phyloP scores from a whole-genome alignment of 2,113 vertebrate species.

The Siniperca knerii region DNA sequence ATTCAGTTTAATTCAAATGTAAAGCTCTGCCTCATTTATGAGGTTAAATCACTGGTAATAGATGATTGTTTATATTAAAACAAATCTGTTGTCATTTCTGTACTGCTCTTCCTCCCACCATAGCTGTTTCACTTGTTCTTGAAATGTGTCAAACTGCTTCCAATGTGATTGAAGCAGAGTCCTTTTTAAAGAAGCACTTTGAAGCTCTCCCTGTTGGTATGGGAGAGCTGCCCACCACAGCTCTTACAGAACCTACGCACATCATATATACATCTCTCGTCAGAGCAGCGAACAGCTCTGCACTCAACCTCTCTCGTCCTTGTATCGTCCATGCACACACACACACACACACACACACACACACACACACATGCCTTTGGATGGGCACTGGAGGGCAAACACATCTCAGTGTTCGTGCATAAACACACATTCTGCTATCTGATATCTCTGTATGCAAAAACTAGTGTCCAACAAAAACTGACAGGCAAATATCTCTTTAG shows the following conservation, averaged over 20 bases:
- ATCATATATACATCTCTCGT: constrained; percentile 56
- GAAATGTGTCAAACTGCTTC: constrained; percentile 61
- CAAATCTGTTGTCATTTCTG: neutral
- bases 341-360: neutral
- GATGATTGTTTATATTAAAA: neutral
- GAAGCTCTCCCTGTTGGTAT: constrained; percentile 61
- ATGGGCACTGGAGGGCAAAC: neutral
- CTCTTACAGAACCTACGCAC: constrained; percentile 64
- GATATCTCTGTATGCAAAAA: neutral
- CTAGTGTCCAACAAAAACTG: neutral
- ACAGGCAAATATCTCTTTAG: neutral
- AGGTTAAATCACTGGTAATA: neutral
- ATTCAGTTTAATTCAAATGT: neutral
- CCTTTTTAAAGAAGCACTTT: constrained; percentile 63
- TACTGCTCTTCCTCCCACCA: neutral
- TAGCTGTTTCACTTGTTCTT: constrained; percentile 27
- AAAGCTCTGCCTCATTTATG: neutral
- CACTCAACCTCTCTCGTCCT: constrained; percentile 41
- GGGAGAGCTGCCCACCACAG: constrained; percentile 60
- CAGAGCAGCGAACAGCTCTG: constrained; percentile 26
- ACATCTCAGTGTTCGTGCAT: neutral
- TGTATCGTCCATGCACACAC: constrained; percentile 25
- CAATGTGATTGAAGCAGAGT: constrained; percentile 49
- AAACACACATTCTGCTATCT: neutral
- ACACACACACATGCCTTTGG: constrained; percentile 7